These are phyloP conservation scores for Lamellibrachia satsuma DNA, from an alignment of 2,888 invertebrate genomes.

Conservation along the genomic window DNA sequence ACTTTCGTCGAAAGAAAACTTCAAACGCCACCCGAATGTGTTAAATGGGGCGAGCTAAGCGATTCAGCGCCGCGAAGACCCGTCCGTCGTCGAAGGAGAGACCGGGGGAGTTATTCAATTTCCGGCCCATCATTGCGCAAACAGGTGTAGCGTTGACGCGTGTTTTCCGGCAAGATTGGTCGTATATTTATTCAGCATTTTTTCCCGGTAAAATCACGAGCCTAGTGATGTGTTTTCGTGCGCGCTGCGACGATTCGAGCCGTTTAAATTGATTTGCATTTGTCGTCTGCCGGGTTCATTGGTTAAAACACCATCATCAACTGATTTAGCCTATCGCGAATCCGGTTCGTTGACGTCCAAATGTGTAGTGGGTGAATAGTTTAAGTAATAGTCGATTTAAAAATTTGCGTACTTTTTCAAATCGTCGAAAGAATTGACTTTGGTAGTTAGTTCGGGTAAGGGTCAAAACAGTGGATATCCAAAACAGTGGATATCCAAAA, in stretches of 20 bases:
- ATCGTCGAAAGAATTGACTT: no score
- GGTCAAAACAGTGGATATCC: no score
- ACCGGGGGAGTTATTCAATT: background rate
- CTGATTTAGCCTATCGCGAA: background rate
- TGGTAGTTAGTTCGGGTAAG: no score
- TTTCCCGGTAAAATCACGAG: background rate
- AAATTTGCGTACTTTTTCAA: no score
- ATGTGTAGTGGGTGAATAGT: no score
- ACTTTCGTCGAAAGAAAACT: conserved; percentile 1
- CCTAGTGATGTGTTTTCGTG: background rate
- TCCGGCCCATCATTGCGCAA: conserved; percentile 10
- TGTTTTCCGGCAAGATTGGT: background rate
- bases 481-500: no score
- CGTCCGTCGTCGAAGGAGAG: background rate
- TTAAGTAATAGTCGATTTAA: no score
- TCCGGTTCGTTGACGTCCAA: background rate
- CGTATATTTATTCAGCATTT: conserved; percentile 12
- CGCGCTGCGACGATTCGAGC: background rate
- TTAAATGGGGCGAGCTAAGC: background rate
- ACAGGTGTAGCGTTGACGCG: conserved; percentile 9
- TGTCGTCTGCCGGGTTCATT: no score
- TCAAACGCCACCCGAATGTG: background rate
- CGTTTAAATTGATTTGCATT: background rate
- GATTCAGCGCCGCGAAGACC: background rate
- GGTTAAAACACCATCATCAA: background rate